Evolutionary conservation across 2,888 invertebrate species (phyloP), one percentile per base, ranked within the genome.

Genomic region (Nudaria mundana): DNA sequence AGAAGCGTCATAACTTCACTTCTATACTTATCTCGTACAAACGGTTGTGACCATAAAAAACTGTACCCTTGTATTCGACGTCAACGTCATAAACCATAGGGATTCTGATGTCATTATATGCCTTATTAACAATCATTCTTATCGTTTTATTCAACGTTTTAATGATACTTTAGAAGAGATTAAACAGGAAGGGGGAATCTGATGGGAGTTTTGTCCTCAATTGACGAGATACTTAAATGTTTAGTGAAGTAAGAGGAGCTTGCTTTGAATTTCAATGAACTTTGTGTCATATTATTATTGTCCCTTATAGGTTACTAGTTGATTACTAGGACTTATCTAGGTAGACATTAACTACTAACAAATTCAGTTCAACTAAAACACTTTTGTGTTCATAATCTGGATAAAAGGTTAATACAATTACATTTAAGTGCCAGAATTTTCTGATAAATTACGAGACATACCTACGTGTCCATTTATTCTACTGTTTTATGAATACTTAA

Each of bases 41-140:
- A 48, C 57, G 48, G 52, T 58, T 52, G 35, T 37, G 39, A 29
- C 34, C 47, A 44, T 58, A 60, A 58, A n/a, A 58, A 58, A 43
- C 50, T 46, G 44, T 45, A 48, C 16, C 37, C 37, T 23, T 32
- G 24, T 69, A 63, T 63, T 69, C 26, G 28, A 24, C 63, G 64
- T 62, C 63, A 67, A 62, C 60, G 12, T 40, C 34, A 20, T 33
- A 37, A 46, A 72, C 66, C 73, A 74, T 73, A 72, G 63, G 66
- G 60, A 32, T 20, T 32, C 28, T 38, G 37, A 43, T 30, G 39
- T 41, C 47, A 49, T 58, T 56, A 54, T 51, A 56, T 55, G 63
- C 61, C 74, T 85, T 81, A 85, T 85, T 86, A 81, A 84, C 80
- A 77, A 77, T 74, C 67, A 62, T 65, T 66, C 76, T 81, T 84